phyloP scores from a whole-genome alignment of 2,888 invertebrate species.

The Drosophila diplacantha region DNA sequence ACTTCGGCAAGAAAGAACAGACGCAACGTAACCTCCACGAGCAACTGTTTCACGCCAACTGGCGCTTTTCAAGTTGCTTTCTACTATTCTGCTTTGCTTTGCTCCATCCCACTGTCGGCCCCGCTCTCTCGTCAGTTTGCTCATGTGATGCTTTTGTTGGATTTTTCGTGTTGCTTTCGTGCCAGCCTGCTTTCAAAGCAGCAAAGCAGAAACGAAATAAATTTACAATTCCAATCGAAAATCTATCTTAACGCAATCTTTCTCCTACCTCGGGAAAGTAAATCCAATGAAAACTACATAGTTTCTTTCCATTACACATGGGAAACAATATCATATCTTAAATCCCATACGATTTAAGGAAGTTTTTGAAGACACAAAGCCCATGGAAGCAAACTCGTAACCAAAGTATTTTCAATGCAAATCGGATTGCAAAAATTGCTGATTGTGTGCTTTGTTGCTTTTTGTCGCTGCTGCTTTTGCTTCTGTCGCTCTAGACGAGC shows the following conservation, averaged over 20 bases:
- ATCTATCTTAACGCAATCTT: background rate
- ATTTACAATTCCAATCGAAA: background rate
- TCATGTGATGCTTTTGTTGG: background rate
- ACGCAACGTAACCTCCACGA: slow-evolving; percentile 10
- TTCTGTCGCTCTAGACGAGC: background rate
- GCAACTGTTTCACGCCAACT: slow-evolving; percentile 8
- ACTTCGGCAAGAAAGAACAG: background rate
- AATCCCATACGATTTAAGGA: background rate
- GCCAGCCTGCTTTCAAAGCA: background rate
- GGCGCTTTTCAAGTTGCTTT: slow-evolving; percentile 16
- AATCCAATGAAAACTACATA: no score
- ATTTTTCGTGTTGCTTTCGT: slow-evolving; percentile 1
- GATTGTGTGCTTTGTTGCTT: slow-evolving; percentile 23
- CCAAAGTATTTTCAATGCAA: slow-evolving; percentile 20
- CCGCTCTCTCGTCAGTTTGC: background rate
- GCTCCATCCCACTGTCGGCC: background rate
- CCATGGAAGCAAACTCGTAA: background rate
- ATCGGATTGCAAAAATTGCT: slow-evolving; percentile 19
- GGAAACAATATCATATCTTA: background rate
- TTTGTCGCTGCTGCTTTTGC: slow-evolving; percentile 6
- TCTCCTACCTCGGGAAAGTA: no score
- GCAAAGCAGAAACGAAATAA: slow-evolving; percentile 9
- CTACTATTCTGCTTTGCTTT: slow-evolving; percentile 25
- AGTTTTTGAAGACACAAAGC: background rate
- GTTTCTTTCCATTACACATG: background rate